Base-by-base conservation (phyloP, 2,113 vertebrate species). In the Dolichallabes microphthalmus region DNA sequence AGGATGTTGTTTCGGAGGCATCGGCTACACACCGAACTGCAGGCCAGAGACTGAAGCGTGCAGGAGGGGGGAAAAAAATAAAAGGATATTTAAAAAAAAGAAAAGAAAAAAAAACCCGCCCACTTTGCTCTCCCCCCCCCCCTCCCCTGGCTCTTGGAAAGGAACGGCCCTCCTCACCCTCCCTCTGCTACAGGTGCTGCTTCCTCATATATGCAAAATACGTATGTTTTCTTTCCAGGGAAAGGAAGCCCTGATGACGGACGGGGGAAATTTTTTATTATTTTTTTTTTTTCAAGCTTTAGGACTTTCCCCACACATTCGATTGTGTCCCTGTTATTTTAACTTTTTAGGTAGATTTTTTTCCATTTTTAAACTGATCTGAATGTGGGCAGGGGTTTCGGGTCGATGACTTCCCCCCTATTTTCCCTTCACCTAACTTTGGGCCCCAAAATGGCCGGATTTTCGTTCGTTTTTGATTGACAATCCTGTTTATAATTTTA, bases 161-260 rank as follows among this genome's bases (percentile, higher is more conserved):
- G 14, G 55, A 90, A 91, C 86, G 87, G 89, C 87, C 77, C 86
- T 80, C 82, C 87, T 66, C 35, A 22, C 27, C 52, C 82, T 73
- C 89, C 89, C 88, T 91, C 88, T 84, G 87, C 92, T 93, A 90
- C 93, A 94, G 95, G 94, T 95, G 94, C 94, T 94, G 94, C 94
- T 95, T 94, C 80, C 89, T 93, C 91, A 93, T 93, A 95, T 95
- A 95, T 95, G 95, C 95, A 95, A 95, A 92, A 92, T 91, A 93
- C 92, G 90, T 91, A 92, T 93, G 86, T 90, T 90, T 92, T 93
- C 86, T 92, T 91, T 90, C 76, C 89, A 88, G 88, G 86, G 90
- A 90, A 90, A 87, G 88, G 87, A 88, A 86, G 88, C 81, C 80
- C 76, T 63, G 58, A 80, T 61, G 39, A 87, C 84, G 83, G 83